Evolutionary conservation across 2,113 vertebrate genomes (phyloP).

Genomic region (Saguinus midas): DNA sequence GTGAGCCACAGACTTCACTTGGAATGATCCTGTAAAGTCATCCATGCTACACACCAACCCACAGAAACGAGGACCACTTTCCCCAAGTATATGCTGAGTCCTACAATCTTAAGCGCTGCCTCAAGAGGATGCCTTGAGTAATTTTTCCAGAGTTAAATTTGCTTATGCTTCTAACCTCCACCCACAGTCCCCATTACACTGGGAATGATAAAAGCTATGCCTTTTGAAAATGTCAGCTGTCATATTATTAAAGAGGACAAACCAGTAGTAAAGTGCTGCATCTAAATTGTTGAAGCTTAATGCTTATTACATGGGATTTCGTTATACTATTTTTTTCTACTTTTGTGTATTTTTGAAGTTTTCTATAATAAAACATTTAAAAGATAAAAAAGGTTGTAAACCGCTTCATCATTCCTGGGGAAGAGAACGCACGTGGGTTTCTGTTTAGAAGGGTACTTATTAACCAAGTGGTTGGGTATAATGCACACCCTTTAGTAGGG

Average conservation of each 20-base stretch:
- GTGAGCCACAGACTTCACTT: conserved; percentile 25
- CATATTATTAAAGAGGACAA: conserved; percentile 38
- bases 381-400: conserved; percentile 9
- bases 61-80: conserved; percentile 43
- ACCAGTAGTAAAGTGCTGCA: neutral
- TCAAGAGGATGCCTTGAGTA: neutral
- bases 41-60: neutral
- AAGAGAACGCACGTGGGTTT: neutral
- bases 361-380: conserved; percentile 13
- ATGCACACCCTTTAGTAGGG: neutral
- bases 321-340: conserved; percentile 12
- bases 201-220: conserved; percentile 29
- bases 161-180: conserved; percentile 26
- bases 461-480: neutral
- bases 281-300: conserved; percentile 43
- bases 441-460: conserved; percentile 21
- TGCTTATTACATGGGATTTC: neutral
- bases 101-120: neutral
- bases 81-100: neutral
- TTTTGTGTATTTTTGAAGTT: neutral
- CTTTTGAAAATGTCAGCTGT: conserved; percentile 36
- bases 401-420: neutral
- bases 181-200: conserved; percentile 15
- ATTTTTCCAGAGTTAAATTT: conserved; percentile 35
- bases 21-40: neutral